Base-by-base conservation (phyloP, 2,888 invertebrate species). In the Amblyjoppa fuscipennis region DNA sequence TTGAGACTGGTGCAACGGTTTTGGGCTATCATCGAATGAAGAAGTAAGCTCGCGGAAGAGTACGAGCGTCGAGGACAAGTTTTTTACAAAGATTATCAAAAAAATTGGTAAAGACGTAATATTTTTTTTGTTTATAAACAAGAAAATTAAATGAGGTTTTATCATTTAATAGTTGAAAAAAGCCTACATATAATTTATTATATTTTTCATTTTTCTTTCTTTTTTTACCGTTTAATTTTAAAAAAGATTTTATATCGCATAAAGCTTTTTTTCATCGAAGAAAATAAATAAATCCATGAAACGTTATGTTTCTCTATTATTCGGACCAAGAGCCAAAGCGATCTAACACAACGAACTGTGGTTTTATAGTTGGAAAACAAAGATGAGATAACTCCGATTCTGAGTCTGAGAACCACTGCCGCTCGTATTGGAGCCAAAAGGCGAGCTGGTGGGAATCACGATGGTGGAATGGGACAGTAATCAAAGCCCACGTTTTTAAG, bases 361-460 rank as follows among this genome's bases (percentile, higher is more conserved):
- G 45, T 16, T 49, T 16, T 49, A 16, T 16, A 4, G 11, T 13
- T 49, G 45, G 45, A 49, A 49, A 49, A 16, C 20, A 49, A 49
- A 49, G 3, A 49, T 16, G 45, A 49, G 16, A 1, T 49, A 3
- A 49, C 45, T 13, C 4, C 16, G 16, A 49, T 49, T 49, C 4
- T 16, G 45, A 16, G 16, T 49, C 16, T 88, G 85, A 90, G 89
- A 90, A 88, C 84, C 91, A 76, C 90, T 88, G 69, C 6, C 11
- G 74, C 66, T 20, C 41, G 66, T 56, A 59, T 70, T 56, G 69
- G 74, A 76, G 59, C 49, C 81, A 83, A 86, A 81, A 83, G 87
- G 77, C 70, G 87, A 89, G 85, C 75, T 80, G 81, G 82, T 76
- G 84, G 75, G 25, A 53, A 53, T 83, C 70, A 87, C 61, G 56